Base-by-base conservation (phyloP, 2,888 invertebrate species). In the Lithophane ornitopus region DNA sequence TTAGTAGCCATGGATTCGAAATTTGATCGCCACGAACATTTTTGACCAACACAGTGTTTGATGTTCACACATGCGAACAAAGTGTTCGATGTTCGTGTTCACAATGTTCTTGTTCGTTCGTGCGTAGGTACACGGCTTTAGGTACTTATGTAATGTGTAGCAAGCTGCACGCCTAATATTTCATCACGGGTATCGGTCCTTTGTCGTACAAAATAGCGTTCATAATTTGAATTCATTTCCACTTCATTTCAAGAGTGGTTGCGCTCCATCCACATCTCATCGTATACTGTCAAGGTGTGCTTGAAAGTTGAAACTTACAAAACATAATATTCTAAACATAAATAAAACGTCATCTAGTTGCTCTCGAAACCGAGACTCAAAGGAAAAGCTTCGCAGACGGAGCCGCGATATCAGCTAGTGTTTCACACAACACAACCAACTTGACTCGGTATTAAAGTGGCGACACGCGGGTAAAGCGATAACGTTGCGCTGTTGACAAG, bases 281-380 rank as follows among this genome's bases (percentile, higher is more conserved):
- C 58, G 2, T 46, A 34, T 69, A 58, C 58, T 74, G 70, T 14
- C 63, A 56, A 67, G 41, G 67, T 63, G 56, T 56, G 14, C 76
- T 74, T 67, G 72, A 49, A 26, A 39, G 4, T 49, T 22, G 28
- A 73, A 62, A 61, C 54, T 49, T 56, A 49, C 70, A 70, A 54
- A 79, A 58, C 54, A 54, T 34, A 34, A 34, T 75, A 70, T 80
- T 84, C 70, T 70, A 54, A 85, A 63, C 63, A 61, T 81, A 63
- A 80, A 76, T 79, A 82, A 80, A 82, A 74, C 63, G 63, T 74
- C 70, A 63, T 56, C 41, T 69, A 39, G 69, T 70, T 67, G 70
- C 78, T 70, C 78, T 86, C 44, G 78, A 87, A 87, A 49, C 54
- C 19, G 87, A 87, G 63, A 46, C 78, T 80, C 87, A 87, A 86